Evolutionary conservation across 2,113 vertebrate genomes (phyloP).

Genomic region (Silurus meridionalis): DNA sequence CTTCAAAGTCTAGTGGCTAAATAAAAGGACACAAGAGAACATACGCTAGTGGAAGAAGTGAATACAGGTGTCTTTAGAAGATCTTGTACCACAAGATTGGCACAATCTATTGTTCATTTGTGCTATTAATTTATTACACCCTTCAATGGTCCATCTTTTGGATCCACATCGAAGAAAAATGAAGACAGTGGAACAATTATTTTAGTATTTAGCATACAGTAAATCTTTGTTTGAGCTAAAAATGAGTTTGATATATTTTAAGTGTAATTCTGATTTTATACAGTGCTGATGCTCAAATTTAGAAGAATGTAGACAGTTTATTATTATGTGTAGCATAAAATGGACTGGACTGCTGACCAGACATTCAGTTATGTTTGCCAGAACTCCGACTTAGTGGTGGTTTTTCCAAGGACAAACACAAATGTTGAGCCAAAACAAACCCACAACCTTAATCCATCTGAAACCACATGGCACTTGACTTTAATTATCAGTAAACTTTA

Average conservation of each 20-base stretch:
- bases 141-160: too few species aligned
- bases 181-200: too few species aligned
- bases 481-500: background rate
- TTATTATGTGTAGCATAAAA: background rate
- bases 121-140: background rate
- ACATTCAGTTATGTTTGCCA: background rate
- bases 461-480: background rate
- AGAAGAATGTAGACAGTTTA: background rate
- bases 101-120: background rate
- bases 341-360: background rate
- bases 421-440: background rate
- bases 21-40: background rate
- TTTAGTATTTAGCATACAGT: background rate
- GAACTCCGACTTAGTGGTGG: background rate
- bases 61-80: background rate
- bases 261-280: too few species aligned
- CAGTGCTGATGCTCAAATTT: background rate
- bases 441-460: background rate
- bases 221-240: background rate
- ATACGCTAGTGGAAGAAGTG: background rate
- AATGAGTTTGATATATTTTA: background rate
- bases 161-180: too few species aligned
- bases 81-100: background rate
- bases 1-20: slow-evolving; percentile 62
- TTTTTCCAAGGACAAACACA: background rate